Evolutionary conservation across 1,140 invertebrate species (phyloP).

Genomic region (Ceratina japonica): DNA sequence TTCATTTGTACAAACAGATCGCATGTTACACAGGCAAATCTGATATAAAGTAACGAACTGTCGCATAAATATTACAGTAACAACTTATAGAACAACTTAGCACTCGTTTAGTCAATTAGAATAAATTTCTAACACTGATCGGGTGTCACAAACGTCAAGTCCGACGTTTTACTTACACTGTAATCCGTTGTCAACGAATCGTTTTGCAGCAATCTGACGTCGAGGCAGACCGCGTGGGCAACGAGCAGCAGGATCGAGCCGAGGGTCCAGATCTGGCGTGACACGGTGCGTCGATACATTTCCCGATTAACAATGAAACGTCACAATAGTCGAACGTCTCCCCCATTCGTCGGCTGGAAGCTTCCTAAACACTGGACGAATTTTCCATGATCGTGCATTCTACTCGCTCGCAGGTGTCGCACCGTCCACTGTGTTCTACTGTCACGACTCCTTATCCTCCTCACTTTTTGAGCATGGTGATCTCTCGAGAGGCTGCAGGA

Average conservation of each 20-base stretch:
- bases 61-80: too few relatives aligned
- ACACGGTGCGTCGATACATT: slow-evolving; percentile 22
- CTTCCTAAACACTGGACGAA: slow-evolving; percentile 29
- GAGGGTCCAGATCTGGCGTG: not conserved
- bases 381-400: slow-evolving; percentile 38
- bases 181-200: not conserved
- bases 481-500: slow-evolving; percentile 51
- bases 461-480: slow-evolving; percentile 28
- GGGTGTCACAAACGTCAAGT: not conserved
- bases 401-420: slow-evolving; percentile 25
- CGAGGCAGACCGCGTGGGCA: not conserved
- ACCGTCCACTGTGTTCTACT: not conserved
- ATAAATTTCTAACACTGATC: not conserved
- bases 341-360: slow-evolving; percentile 17
- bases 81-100: too few relatives aligned
- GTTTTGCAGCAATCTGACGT: not conserved
- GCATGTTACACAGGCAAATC: too few relatives aligned
- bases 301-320: slow-evolving; percentile 19
- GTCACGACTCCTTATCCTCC: not conserved
- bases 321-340: slow-evolving; percentile 1
- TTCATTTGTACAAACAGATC: too few relatives aligned
- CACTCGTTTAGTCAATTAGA: not conserved
- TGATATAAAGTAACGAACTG: too few relatives aligned
- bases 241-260: slow-evolving; percentile 13
- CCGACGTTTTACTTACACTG: slow-evolving; percentile 44